phyloP scores from a whole-genome alignment of 2,888 invertebrate species.

The Tiphia femorata region DNA sequence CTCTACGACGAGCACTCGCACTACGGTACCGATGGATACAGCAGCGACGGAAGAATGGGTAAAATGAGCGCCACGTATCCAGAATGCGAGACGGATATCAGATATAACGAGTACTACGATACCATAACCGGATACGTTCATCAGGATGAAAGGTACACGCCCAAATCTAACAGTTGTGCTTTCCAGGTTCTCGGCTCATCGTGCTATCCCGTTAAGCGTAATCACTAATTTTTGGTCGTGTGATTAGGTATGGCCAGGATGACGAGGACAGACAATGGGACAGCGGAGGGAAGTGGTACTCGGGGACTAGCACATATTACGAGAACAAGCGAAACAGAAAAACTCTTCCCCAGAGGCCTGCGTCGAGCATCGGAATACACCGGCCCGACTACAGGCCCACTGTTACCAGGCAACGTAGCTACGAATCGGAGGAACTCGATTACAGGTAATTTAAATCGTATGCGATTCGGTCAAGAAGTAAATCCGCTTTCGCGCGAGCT shows the following conservation, averaged over 20 bases:
- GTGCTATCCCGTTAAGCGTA: too few relatives aligned
- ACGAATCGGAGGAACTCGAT: slow-evolving; percentile 63
- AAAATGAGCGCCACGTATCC: slow-evolving; percentile 65
- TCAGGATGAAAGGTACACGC: slow-evolving; percentile 72
- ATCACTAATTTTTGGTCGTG: too few relatives aligned
- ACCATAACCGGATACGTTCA: slow-evolving; percentile 74
- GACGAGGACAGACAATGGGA: slow-evolving; percentile 83
- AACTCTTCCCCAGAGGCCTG: slow-evolving; percentile 64
- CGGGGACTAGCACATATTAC: slow-evolving; percentile 56
- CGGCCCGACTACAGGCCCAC: slow-evolving; percentile 60
- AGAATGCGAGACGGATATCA: slow-evolving; percentile 66
- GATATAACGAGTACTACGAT: slow-evolving; percentile 79
- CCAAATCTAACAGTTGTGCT: too few relatives aligned
- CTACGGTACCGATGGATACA: slow-evolving; percentile 69
- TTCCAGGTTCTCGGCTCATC: too few relatives aligned
- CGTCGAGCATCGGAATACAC: slow-evolving; percentile 63
- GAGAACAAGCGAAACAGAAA: slow-evolving; percentile 65
- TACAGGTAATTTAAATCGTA: slow-evolving; percentile 50
- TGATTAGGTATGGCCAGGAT: slow-evolving; percentile 74
- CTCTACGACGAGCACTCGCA: slow-evolving; percentile 81
- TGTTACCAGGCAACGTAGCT: slow-evolving; percentile 62
- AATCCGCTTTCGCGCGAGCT: too few relatives aligned
- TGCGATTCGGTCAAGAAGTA: too few relatives aligned
- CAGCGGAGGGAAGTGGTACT: slow-evolving; percentile 74
- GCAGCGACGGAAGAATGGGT: slow-evolving; percentile 52